Base-by-base conservation (phyloP, 2,888 invertebrate genomes). In the Chrysomela aeneicollis region DNA sequence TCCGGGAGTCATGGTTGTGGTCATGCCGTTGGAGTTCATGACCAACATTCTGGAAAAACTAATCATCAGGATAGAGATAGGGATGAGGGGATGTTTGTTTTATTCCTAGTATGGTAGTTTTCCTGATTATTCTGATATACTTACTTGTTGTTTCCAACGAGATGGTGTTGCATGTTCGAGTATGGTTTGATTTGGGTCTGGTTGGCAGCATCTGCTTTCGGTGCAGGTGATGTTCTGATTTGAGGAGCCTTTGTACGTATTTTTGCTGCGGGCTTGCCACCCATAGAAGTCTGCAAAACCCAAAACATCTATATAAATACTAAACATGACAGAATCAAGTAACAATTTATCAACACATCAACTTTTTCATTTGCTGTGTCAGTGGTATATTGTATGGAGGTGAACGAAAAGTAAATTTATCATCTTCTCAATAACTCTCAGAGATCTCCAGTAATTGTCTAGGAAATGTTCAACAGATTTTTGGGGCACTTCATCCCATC, bases 141-240 rank as follows among this genome's bases (percentile, higher is more conserved):
- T 83, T 78, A 86, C 86, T 87, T 86, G 71, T 85, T 87, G 71
- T 85, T 87, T 59, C 85, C 82, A 10, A 86, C 85, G 37, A 86
- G 81, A 72, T 85, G 86, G 73, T 82, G 85, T 46, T 87, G 87
- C 47, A 82, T 80, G 64, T 77, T 77, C 2, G 77, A 83, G 70
- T 87, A 86, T 32, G 87, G 84, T 83, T 84, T 79, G 82, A 87
- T 80, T 83, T 82, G 86, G 0, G 90, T 90, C 77, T 91, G 91
- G 81, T 91, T 92, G 5, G 91, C 90, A 0, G 90, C 91, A 77
- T 91, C 92, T 68, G 88, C 88, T 80, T 89, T 91, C 66, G 92
- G 88, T 19, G 92, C 91, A n/a, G 92, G 91, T 1, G 89, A 87
- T 59, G 85, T 85, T 63, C 89, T 84, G 72, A 89, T 87, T 70